Base-by-base conservation (phyloP, 2,888 invertebrate genomes). In the Galerucella nymphaeae region DNA sequence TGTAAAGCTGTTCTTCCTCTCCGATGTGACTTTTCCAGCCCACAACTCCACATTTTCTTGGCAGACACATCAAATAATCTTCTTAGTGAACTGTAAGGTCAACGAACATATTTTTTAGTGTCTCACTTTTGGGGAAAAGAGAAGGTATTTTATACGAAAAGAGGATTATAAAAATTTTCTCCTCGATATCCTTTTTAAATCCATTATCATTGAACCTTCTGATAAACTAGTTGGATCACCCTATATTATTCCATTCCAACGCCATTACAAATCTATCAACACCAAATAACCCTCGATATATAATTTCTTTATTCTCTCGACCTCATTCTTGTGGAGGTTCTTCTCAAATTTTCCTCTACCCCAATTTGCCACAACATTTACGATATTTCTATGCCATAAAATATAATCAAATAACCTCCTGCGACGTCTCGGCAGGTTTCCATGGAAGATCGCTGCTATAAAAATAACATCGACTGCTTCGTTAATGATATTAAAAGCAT, bases 321-420 rank as follows among this genome's bases (percentile, higher is more conserved):
- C 20, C 6, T 57, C 18, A 20, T 23, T 57, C 14, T 23, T 20
- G 14, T 57, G 2, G 13, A 57, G 41, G 30, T 38, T 38, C 30
- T 59, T n/a, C 38, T 38, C 38, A 59, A 59, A 59, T 38, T 38
- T 38, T 41, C 59, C n/a, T 9, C 59, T 59, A 59, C 59, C 30
- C 59, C 41, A 59, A 59, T 59, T 59, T 59, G 59, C 59, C 59
- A 59, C 59, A 59, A 59, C 59, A 41, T 59, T 59, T 59, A 59
- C 59, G 59, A 59, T 59, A 59, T 59, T 59, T 14, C 59, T 59
- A 8, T n/a, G 30, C 38, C 59, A 59, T 59, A 41, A 59, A 59
- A 59, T 59, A 59, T 38, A 59, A 38, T 59, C 41, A n/a, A 30
- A 59, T 30, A 59, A 59, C 59, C 30, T 59, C 41, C 6, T 13